Base-by-base conservation (phyloP, 30 jellyfish, hydroid and myxozoan genomes). In the Turritopsis rubra region DNA sequence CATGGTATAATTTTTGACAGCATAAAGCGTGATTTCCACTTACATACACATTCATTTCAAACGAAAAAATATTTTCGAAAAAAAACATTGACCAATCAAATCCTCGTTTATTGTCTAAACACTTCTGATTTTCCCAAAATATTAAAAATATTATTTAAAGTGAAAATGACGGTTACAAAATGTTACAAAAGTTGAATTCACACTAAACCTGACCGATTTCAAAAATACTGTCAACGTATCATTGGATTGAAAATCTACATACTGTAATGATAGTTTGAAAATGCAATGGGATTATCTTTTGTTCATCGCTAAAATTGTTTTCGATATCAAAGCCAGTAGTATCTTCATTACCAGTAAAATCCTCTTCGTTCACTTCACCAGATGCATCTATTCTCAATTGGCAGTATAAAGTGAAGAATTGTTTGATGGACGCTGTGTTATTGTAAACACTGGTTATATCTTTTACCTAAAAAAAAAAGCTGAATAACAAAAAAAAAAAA, bases 221-320 rank as follows among this genome's bases (percentile, higher is more conserved):
- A 41, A 41, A 5, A 41, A 41, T 3, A 41, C 60, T 13, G 13
- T 3, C 60, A 41, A 3, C 13, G 13, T 13, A 41, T 41, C 5
- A 13, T 41, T 3, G 60, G 60, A n/a, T n/a, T 41, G 60, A 41
- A 41, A 41, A 41, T 41, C 77, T 27, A 71, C 96, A 1, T 30
- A 91, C 97, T 53, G 88, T 87, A 21, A 83, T 65, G 18, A 88
- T 75, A 27, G 79, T 88, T 68, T 87, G 84, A 65, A 75, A 91
- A 81, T 91, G 96, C 27, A 54, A 54, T 19, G 97, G 97, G 1
- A 79, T 68, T 19, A 28, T 65, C 31, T 85, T 75, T 54, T 68
- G 3, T 24, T 65, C 73, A 25, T 82, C 88, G 24, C 20, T 28
- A 1, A 27, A 19, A 1, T 71, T 68, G 7, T 71, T 71, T 65